Percentiles rank a stretch among this genome's conserved stretches.
Evolutionary conservation across 2,113 vertebrate genomes (phyloP).

Genomic region (Helogale parvula): DNA sequence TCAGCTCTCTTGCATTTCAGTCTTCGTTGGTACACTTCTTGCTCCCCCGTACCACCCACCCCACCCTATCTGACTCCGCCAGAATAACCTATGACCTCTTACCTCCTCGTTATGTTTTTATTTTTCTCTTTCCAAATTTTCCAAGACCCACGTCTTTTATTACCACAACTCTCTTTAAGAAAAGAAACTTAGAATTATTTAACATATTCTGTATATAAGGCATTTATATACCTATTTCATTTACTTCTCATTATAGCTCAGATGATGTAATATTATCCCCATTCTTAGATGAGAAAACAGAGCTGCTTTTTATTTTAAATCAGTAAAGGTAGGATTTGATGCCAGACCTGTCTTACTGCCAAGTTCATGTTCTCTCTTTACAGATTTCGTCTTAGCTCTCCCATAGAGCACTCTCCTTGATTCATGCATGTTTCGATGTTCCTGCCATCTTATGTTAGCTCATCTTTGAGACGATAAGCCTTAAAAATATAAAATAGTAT

Average conservation of each 20-base stretch:
- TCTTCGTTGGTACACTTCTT: background rate
- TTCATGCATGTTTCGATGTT: background rate
- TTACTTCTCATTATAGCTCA: background rate
- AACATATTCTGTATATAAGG: background rate
- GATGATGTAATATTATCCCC: background rate
- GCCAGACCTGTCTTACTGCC: background rate
- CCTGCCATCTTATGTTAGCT: background rate
- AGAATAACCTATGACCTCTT: background rate
- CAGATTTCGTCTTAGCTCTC: background rate
- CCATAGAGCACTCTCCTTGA: background rate
- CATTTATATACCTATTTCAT: background rate
- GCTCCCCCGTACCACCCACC: accelerated
- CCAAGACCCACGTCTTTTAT: background rate
- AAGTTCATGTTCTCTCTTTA: background rate
- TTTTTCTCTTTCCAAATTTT: background rate
- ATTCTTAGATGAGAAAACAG: background rate
- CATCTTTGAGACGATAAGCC: background rate
- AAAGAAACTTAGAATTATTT: background rate
- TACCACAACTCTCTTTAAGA: background rate
- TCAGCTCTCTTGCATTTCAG: background rate
- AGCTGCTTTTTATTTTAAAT: background rate
- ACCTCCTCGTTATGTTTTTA: background rate
- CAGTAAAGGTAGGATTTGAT: background rate
- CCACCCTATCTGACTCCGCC: background rate
- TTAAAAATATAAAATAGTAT: background rate